A percentile compares a stretch with the other conserved stretches of the same genome.
Conservation (phyloP, 1,140 invertebrate species). For the Brachionus rotundiformis region DNA sequence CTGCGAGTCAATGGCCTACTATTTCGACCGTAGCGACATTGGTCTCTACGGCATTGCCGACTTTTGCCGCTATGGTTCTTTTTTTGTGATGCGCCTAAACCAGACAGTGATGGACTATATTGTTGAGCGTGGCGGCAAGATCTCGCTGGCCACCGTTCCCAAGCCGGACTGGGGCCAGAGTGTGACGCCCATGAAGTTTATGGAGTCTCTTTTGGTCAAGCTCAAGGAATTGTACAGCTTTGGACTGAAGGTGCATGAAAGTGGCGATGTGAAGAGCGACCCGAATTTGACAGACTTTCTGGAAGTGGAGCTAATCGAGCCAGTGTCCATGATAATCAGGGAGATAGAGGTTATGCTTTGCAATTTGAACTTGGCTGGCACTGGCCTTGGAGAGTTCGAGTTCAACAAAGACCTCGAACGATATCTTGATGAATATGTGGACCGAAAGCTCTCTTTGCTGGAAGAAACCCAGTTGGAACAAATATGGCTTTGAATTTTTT, state of each 20-base stretch:
- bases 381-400: constrained; percentile 15
- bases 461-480: not conserved
- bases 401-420: constrained; percentile 36
- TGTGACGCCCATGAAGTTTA: not conserved
- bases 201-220: not conserved
- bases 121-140: not conserved
- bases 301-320: constrained; percentile 19
- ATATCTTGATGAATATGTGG: not conserved
- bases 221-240: not conserved
- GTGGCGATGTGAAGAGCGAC: not conserved
- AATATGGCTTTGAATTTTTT: not conserved
- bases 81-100: not conserved
- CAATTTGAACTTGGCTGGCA: constrained; percentile 13
- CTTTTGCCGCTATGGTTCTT: constrained; percentile 12
- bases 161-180: constrained; percentile 20
- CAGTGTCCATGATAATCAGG: not conserved
- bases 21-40: constrained; percentile 75
- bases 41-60: constrained; percentile 64
- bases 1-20: constrained; percentile 67
- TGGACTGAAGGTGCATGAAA: not conserved
- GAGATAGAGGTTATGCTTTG: not conserved
- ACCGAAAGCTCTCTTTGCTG: not conserved
- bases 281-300: constrained; percentile 26
- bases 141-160: not conserved
- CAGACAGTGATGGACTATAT: not conserved